Conservation (phyloP, 2,797 vertebrate species). For the Neomorphus geoffroyi region DNA sequence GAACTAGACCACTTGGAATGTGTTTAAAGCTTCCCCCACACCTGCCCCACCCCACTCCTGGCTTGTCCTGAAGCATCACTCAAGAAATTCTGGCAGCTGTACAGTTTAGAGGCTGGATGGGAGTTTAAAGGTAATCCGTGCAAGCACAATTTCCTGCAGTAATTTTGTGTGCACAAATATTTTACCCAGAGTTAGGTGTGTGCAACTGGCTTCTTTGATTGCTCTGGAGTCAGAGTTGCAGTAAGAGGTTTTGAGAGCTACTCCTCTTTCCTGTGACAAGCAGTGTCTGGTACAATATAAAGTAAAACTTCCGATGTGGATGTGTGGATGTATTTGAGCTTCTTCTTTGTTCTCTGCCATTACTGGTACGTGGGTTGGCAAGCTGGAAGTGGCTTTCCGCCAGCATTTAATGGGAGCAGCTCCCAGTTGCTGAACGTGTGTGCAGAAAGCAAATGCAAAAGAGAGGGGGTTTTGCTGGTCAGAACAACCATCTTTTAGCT, state of each 20-base stretch:
- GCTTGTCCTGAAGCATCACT: neutral
- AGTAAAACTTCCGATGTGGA: neutral
- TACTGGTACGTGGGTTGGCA: slow-evolving; percentile 1
- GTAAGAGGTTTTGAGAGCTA: neutral
- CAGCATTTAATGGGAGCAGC: slow-evolving; percentile 44
- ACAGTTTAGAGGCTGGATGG: neutral
- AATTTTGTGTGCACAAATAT: neutral
- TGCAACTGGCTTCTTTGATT: neutral
- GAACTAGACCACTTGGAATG: neutral
- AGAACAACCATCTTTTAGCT: slow-evolving; percentile 21
- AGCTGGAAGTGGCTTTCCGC: slow-evolving; percentile 48
- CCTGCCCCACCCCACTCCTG: too few species aligned
- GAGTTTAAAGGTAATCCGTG: neutral
- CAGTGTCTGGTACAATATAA: neutral
- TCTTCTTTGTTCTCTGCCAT: slow-evolving; percentile 50
- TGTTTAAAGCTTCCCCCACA: neutral
- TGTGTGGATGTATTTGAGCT: slow-evolving; percentile 30
- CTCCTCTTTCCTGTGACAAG: neutral
- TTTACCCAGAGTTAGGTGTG: neutral
- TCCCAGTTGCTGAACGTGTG: slow-evolving; percentile 18
- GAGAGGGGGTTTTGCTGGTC: neutral
- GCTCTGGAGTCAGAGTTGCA: neutral
- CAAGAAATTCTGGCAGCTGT: neutral
- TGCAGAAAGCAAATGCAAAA: slow-evolving; percentile 40
- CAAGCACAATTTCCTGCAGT: neutral